Evolutionary conservation across 2,113 vertebrate genomes (phyloP).

Genomic region (Pangasianodon gigas): DNA sequence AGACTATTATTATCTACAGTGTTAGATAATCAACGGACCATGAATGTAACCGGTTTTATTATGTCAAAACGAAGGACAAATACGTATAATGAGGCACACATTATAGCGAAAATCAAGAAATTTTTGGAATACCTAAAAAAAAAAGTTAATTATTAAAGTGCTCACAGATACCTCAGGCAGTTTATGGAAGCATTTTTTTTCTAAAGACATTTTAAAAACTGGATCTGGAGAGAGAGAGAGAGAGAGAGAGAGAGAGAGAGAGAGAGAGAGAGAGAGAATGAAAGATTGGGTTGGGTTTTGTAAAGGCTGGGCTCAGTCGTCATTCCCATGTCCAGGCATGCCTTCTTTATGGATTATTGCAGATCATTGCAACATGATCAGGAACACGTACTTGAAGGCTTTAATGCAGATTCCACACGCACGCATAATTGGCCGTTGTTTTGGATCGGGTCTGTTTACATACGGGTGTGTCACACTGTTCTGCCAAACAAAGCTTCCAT

Average conservation of each 20-base stretch:
- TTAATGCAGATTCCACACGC: neutral
- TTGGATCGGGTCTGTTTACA: neutral
- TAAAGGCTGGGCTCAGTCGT: neutral
- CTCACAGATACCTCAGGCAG: neutral
- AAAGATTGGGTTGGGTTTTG: neutral
- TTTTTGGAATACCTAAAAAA: neutral
- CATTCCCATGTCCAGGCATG: neutral
- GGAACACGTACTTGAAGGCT: neutral
- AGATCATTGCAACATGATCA: neutral
- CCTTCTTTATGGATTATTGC: neutral
- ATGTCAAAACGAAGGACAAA: neutral
- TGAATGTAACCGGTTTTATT: neutral
- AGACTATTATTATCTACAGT: neutral
- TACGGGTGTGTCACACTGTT: constrained; percentile 1
- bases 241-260: neutral
- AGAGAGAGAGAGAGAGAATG: neutral
- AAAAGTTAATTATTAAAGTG: neutral
- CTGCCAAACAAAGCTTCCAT: constrained; percentile 18
- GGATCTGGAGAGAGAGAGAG: neutral
- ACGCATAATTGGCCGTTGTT: constrained; percentile 14
- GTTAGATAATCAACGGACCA: neutral
- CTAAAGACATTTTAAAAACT: neutral
- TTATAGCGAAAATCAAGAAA: neutral
- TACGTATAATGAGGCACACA: neutral
- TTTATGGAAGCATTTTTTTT: neutral